Conservation (phyloP, 1,140 invertebrate species). For the Drosophila trapezifrons region DNA sequence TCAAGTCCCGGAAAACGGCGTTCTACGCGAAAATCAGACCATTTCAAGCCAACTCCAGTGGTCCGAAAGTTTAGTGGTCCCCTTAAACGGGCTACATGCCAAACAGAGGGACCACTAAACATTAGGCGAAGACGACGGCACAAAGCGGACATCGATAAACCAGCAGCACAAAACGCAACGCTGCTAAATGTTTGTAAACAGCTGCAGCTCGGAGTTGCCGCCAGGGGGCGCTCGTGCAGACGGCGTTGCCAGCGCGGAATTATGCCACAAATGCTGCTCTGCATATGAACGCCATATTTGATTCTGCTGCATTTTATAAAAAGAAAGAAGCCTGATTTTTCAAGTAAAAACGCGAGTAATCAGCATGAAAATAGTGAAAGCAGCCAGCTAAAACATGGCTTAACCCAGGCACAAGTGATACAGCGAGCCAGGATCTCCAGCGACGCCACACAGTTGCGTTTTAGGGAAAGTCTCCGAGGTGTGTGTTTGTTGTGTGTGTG, state of each 20-base stretch:
- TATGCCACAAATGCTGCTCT: constrained; percentile 27
- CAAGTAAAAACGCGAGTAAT: constrained; percentile 24
- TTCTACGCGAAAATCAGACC: constrained; percentile 34
- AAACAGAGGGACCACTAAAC: constrained; percentile 71
- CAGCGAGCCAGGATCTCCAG: background rate
- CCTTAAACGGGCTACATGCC: constrained; percentile 64
- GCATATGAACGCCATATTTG: constrained; percentile 69
- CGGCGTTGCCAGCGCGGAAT: constrained; percentile 58
- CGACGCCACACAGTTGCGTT: constrained; percentile 2
- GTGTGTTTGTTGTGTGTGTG: constrained; percentile 22
- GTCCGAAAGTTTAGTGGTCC: constrained; percentile 65
- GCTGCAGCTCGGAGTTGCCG: constrained; percentile 26
- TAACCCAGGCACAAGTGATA: background rate
- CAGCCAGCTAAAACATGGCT: constrained; percentile 15
- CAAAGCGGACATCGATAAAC: constrained; percentile 69
- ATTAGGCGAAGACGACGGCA: constrained; percentile 70
- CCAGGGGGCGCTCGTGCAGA: constrained; percentile 37
- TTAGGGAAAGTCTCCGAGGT: constrained; percentile 27
- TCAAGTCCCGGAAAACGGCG: constrained; percentile 2
- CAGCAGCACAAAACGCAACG: constrained; percentile 61
- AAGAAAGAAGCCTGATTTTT: constrained; percentile 62
- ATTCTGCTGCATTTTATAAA: constrained; percentile 61
- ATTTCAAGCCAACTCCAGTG: constrained; percentile 70
- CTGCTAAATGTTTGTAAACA: constrained; percentile 69
- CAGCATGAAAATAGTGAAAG: constrained; percentile 4